phyloP scores from a whole-genome alignment of 2,888 invertebrate species.

The Eupithecia vulgata region DNA sequence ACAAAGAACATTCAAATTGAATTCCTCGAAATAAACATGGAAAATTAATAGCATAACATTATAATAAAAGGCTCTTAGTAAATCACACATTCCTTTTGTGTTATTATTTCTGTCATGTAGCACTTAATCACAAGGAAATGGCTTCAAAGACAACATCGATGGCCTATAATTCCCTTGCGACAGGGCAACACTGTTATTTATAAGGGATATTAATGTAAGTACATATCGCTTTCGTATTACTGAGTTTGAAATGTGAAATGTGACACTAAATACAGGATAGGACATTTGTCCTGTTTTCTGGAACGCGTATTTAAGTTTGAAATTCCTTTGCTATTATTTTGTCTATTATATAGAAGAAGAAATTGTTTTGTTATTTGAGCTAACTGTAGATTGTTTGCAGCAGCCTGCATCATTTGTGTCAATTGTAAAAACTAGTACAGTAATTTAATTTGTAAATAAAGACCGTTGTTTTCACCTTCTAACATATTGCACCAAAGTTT shows the following conservation, averaged over 20 bases:
- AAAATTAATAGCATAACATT: neutral
- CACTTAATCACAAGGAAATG: conserved; percentile 32
- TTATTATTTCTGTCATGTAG: conserved; percentile 27
- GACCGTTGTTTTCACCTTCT: no score
- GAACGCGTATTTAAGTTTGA: neutral
- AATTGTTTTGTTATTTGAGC: neutral
- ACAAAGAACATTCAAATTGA: neutral
- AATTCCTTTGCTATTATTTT: neutral
- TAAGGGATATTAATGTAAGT: conserved; percentile 25
- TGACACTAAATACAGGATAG: neutral
- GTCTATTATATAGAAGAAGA: neutral
- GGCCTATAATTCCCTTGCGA: conserved; percentile 21
- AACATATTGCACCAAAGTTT: no score
- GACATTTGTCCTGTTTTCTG: neutral
- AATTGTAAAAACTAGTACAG: no score
- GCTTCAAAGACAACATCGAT: conserved; percentile 8
- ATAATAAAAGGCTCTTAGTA: neutral
- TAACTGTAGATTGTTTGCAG: no score
- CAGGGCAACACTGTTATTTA: conserved; percentile 36
- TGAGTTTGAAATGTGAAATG: conserved; percentile 5
- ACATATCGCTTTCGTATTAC: conserved; percentile 3
- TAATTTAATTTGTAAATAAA: no score
- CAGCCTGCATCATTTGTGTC: no score
- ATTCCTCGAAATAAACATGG: neutral
- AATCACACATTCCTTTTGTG: conserved; percentile 31